Conservation (phyloP, 92 coral and sea anemone species). For the Paragorgia papillata region DNA sequence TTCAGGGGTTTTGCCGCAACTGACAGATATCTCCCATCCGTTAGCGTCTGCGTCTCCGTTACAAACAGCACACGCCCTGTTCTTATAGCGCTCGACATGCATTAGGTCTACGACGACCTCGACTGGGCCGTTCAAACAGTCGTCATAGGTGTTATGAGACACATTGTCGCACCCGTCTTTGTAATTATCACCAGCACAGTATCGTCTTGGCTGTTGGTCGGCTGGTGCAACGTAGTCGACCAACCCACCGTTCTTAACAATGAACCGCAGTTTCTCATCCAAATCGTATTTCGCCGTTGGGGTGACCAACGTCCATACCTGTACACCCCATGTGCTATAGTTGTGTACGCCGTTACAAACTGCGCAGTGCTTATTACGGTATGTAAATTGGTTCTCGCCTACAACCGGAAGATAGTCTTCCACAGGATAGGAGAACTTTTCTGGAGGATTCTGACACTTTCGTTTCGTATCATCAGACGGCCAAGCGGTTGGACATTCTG, state of each 20-base stretch:
- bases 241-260: neutral
- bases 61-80: conserved; percentile 11
- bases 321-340: neutral
- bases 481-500: neutral
- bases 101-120: neutral
- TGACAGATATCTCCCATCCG: neutral
- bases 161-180: neutral
- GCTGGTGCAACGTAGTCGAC: neutral
- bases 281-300: neutral
- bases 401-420: conserved; percentile 22
- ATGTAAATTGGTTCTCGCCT: neutral
- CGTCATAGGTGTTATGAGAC: neutral
- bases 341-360: neutral
- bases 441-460: conserved; percentile 14
- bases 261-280: neutral
- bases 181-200: neutral
- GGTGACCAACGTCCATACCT: neutral
- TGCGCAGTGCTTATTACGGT: conserved; percentile 20
- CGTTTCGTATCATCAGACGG: neutral
- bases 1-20: neutral
- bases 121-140: conserved; percentile 8
- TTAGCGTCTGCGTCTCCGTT: neutral
- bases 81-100: conserved; percentile 6
- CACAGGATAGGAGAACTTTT: conserved; percentile 8
- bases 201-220: neutral